Percentiles rank a stretch among this genome's conserved stretches.
Evolutionary conservation across 2,888 invertebrate genomes (phyloP).

Genomic region (Melieria crassipennis): DNA sequence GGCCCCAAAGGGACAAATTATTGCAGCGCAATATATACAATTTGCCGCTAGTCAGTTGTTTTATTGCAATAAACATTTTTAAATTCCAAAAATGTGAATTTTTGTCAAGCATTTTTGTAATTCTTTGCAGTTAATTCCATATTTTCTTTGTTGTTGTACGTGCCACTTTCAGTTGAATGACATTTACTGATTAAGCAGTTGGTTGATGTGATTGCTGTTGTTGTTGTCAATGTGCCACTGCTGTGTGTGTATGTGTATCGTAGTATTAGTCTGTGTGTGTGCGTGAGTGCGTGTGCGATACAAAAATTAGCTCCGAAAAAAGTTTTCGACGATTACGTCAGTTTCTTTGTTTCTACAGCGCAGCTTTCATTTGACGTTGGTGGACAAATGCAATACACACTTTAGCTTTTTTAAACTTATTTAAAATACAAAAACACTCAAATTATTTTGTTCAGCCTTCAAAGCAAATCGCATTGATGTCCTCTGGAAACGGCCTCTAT

Average conservation of each 20-base stretch:
- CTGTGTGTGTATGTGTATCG: slow-evolving; percentile 2
- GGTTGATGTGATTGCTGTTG: slow-evolving; percentile 18
- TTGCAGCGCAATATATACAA: too few relatives aligned
- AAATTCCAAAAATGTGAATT: too few relatives aligned
- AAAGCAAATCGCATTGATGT: too few relatives aligned
- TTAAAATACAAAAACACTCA: too few relatives aligned
- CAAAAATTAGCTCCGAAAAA: not conserved
- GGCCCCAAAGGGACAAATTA: too few relatives aligned
- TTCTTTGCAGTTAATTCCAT: slow-evolving; percentile 7
- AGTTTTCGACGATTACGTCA: slow-evolving; percentile 31
- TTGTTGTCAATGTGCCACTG: slow-evolving; percentile 2
- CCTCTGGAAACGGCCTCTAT: too few relatives aligned
- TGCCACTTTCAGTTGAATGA: slow-evolving; percentile 30
- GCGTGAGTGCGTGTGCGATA: not conserved
- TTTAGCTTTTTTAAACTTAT: not conserved
- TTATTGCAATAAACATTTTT: too few relatives aligned
- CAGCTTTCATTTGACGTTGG: not conserved
- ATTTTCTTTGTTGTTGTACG: slow-evolving; percentile 12
- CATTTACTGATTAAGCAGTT: slow-evolving; percentile 20
- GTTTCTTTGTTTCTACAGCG: slow-evolving; percentile 18
- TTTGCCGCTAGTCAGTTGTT: too few relatives aligned
- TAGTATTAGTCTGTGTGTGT: not conserved
- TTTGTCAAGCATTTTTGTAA: not conserved
- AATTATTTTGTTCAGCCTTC: too few relatives aligned
- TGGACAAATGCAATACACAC: not conserved